phyloP scores from a whole-genome alignment of 2,888 invertebrate species.

The Macrosoma leucophasiata region DNA sequence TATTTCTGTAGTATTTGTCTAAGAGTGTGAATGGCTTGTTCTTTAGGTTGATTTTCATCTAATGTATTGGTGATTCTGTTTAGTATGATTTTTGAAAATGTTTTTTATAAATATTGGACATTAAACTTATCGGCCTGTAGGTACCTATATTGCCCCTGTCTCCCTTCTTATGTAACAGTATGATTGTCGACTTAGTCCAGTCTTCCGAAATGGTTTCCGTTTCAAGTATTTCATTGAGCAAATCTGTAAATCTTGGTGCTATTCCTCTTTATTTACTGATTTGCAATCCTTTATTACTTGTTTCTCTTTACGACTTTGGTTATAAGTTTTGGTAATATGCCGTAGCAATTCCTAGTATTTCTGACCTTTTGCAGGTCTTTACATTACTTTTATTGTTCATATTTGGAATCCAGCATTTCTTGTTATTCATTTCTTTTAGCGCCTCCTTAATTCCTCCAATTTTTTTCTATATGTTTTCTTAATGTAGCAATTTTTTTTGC shows the following conservation, averaged over 20 bases:
- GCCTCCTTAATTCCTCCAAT: constrained; percentile 25
- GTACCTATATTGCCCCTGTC: too few species aligned
- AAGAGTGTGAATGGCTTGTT: too few species aligned
- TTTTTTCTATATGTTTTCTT: constrained; percentile 17
- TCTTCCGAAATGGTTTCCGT: constrained; percentile 22
- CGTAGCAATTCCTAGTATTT: constrained; percentile 25
- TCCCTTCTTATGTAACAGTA: constrained; percentile 28
- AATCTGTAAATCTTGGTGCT: too few species aligned
- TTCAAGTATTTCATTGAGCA: constrained; percentile 26
- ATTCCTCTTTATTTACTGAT: too few species aligned
- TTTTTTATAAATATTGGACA: too few species aligned
- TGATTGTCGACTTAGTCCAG: constrained; percentile 29
- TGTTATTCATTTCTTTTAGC: constrained; percentile 19
- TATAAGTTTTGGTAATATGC: constrained; percentile 23
- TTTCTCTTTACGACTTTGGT: too few species aligned
- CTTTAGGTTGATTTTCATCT: too few species aligned
- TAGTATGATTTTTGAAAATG: too few species aligned
- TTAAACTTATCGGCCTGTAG: too few species aligned
- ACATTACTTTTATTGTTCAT: constrained; percentile 15
- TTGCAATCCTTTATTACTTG: too few species aligned
- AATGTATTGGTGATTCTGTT: too few species aligned
- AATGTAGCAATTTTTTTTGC: constrained; percentile 17
- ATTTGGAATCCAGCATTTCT: constrained; percentile 26
- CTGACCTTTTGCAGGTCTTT: constrained; percentile 15
- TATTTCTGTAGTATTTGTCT: too few species aligned